These are phyloP conservation scores for Strigamia maritima DNA, from an alignment of 2,888 invertebrate genomes.

Conservation along the genomic window DNA sequence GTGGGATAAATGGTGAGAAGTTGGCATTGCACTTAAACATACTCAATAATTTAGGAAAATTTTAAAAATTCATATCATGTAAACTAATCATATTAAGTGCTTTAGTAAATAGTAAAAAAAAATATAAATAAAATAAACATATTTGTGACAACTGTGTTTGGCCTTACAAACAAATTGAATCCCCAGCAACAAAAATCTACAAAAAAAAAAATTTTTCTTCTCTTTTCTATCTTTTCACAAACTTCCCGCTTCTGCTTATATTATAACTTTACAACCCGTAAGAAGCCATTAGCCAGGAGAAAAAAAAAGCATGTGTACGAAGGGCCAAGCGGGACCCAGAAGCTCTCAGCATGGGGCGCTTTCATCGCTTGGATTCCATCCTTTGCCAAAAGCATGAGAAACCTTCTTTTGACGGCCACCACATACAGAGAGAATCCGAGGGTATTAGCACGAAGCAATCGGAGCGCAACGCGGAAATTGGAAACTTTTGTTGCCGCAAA, in stretches of 20 bases:
- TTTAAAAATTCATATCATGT: too few species aligned
- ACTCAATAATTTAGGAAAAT: too few species aligned
- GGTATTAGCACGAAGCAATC: slow-evolving; percentile 32
- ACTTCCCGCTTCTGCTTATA: neutral
- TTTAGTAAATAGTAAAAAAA: too few species aligned
- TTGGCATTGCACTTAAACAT: neutral
- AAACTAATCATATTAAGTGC: too few species aligned
- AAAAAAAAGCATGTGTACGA: neutral
- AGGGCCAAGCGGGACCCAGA: neutral
- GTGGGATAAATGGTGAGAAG: neutral
- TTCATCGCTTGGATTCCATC: slow-evolving; percentile 25
- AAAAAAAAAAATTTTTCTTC: neutral
- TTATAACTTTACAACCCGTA: neutral
- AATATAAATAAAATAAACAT: neutral
- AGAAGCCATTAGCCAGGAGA: neutral
- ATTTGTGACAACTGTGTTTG: neutral
- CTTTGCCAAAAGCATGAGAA: slow-evolving; percentile 17
- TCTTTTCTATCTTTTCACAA: neutral
- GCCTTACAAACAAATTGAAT: too few species aligned
- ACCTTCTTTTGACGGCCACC: slow-evolving; percentile 24
- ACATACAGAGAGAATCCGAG: slow-evolving; percentile 20
- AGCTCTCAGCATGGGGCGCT: slow-evolving; percentile 17
- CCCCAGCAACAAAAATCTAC: neutral
- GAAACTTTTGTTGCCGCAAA: slow-evolving; percentile 34
- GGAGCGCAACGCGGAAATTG: slow-evolving; percentile 31